These are phyloP conservation scores for Ploceus nigricollis DNA, from an alignment of 2,113 vertebrate genomes.

Conservation along the genomic window DNA sequence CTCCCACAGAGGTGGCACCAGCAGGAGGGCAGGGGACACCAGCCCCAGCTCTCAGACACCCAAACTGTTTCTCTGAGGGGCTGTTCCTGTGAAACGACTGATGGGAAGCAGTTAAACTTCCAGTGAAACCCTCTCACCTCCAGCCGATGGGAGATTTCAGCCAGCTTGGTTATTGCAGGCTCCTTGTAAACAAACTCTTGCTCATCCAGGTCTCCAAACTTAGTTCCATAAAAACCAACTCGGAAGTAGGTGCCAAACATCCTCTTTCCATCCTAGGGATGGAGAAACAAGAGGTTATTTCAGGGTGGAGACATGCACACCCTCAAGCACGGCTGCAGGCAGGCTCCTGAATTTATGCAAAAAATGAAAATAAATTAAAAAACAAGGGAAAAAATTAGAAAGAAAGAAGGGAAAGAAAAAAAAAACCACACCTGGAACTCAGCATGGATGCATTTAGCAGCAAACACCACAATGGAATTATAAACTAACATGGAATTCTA, in stretches of 20 bases:
- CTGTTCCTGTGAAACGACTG: not conserved
- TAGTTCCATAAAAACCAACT: slow-evolving; percentile 95
- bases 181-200: slow-evolving; percentile 99
- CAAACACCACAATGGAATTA: slow-evolving; percentile 25
- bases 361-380: slow-evolving; percentile 29
- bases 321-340: not conserved
- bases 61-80: not conserved
- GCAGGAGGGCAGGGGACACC: not conserved
- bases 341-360: slow-evolving; percentile 26
- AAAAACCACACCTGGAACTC: slow-evolving; percentile 18
- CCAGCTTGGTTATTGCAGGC: slow-evolving; percentile 95
- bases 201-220: slow-evolving; percentile 96
- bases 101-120: not conserved
- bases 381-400: not conserved
- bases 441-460: slow-evolving; percentile 46
- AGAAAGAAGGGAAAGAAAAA: not conserved
- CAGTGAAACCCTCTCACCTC: slow-evolving; percentile 79
- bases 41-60: not conserved
- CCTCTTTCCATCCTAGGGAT: slow-evolving; percentile 89
- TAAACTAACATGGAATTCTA: not conserved
- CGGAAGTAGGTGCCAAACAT: slow-evolving; percentile 99
- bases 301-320: not conserved
- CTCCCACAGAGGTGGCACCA: not conserved
- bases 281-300: slow-evolving; percentile 64
- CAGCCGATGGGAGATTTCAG: slow-evolving; percentile 94